Base-by-base conservation (phyloP, 2,888 invertebrate genomes). In the Protodeltote pygarga region DNA sequence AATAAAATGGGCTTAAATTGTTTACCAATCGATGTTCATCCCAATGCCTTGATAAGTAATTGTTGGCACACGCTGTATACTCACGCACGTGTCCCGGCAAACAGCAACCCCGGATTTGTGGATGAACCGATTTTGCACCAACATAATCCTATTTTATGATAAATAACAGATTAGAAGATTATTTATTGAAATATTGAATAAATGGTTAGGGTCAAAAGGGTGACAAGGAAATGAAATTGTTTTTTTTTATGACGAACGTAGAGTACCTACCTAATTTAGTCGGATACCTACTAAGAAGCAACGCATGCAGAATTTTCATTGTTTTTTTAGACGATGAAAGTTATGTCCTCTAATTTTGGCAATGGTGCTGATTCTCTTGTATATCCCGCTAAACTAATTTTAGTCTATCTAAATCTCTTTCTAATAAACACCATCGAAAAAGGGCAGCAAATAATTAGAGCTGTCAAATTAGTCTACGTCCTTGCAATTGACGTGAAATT, bases 1-100 rank as follows among this genome's bases (percentile, higher is more conserved):
- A 48, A 53, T 48, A 65, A 49, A 50, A 48, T 31, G 35, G 33
- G 14, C 41, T 48, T 38, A 51, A 51, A 58, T 53, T 17, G 33
- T 45, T 52, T 59, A 59, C 54, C 62, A 48, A 64, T 61, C 32
- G 34, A 50, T 51, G 33, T 42, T 27, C 9, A 27, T 34, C 29
- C 42, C 23, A 60, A 71, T 60, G 51, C 37, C 24, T 48, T 66
- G 80, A 81, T 83, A 84, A 81, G 81, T 87, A 84, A 87, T 86
- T 81, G 83, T 46, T 23, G 76, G 48, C 87, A 81, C 87, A 83
- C 76, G 85, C 54, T 60, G 58, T 68, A 69, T 77, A 71, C 69
- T 38, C 48, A 11, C 65, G 71, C 86, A 78, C 83, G 85, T 81
- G 85, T 67, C 35, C 11, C 6, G 44, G 50, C 44, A 39, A 42